These are phyloP conservation scores for Anseranas semipalmata DNA, from an alignment of 2,113 vertebrate genomes.

Conservation along the genomic window DNA sequence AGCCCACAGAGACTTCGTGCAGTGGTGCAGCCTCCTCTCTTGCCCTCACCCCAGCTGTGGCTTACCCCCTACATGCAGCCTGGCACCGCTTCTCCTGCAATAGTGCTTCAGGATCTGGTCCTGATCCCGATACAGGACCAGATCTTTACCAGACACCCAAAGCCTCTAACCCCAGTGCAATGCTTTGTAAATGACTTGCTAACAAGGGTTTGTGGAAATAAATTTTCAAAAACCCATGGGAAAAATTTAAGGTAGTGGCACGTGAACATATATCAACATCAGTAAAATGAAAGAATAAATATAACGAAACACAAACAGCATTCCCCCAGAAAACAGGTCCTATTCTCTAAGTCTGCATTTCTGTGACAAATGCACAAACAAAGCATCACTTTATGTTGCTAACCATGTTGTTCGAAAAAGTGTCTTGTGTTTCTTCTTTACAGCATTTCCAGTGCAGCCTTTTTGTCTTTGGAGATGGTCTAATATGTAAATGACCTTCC, in stretches of 20 bases:
- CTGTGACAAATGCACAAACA: background rate
- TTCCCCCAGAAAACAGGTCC: background rate
- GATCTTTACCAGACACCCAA: background rate
- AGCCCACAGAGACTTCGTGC: background rate
- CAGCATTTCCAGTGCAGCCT: background rate
- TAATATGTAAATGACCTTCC: slow-evolving; percentile 21
- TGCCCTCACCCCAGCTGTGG: background rate
- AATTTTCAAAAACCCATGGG: background rate
- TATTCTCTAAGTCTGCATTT: background rate
- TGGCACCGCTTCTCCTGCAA: background rate
- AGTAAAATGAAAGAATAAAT: background rate
- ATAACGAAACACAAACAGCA: background rate
- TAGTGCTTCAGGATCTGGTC: background rate
- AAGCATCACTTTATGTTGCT: background rate
- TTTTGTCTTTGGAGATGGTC: slow-evolving; percentile 51
- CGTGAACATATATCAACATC: background rate
- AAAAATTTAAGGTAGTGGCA: background rate
- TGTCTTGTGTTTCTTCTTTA: background rate
- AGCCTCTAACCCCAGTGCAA: background rate
- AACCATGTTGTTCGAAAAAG: background rate
- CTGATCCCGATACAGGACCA: background rate
- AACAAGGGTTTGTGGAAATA: background rate
- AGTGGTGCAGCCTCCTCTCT: background rate
- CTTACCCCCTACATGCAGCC: background rate
- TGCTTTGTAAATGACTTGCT: background rate